Base-by-base conservation (phyloP, 2,113 vertebrate species). In the Stigmatopora argus region DNA sequence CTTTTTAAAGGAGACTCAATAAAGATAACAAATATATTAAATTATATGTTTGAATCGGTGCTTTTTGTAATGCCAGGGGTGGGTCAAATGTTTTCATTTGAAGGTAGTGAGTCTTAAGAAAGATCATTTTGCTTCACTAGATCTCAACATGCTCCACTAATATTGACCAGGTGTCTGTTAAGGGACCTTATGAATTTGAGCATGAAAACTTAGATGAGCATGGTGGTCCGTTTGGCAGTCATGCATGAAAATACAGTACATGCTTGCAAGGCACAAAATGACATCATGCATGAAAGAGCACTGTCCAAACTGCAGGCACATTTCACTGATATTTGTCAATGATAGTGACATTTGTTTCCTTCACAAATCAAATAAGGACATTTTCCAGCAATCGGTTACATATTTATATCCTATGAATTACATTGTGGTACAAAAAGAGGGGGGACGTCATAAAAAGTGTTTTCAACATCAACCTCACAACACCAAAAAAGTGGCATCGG, bases 171-270 rank as follows among this genome's bases (percentile, higher is more conserved):
- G 44, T 66, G 19, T 48, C 67, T 41, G 44, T 26, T 23, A 38
- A 57, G 57, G 61, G 4, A 45, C 38, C 62, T 70, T 63, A 73
- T 74, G 68, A 47, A 26, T 74, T 64, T 67, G 57, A 75, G 65
- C 56, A 7, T 74, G 48, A 53, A 63, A 49, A 64, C 44, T 68
- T 38, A 63, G 69, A 73, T 21, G 53, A 74, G 60, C 78, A 71
- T 72, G 76, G 55, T 51, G 66, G 64, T 45, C 72, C 68, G 21
- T 64, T 68, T 65, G 75, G 72, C 70, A 71, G 18, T 77, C 72
- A 77, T 83, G 81, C 81, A 83, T 80, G 78, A 65, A 44, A 49
- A 55, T 31, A 31, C 47, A 81, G 52, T 67, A 63, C 77, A 74
- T 65, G 66, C 73, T 79, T 74, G 69, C 57, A 66, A 76, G 82